These are phyloP conservation scores for Isotomurus palustris DNA, from an alignment of 2,888 invertebrate genomes.

Conservation along the genomic window DNA sequence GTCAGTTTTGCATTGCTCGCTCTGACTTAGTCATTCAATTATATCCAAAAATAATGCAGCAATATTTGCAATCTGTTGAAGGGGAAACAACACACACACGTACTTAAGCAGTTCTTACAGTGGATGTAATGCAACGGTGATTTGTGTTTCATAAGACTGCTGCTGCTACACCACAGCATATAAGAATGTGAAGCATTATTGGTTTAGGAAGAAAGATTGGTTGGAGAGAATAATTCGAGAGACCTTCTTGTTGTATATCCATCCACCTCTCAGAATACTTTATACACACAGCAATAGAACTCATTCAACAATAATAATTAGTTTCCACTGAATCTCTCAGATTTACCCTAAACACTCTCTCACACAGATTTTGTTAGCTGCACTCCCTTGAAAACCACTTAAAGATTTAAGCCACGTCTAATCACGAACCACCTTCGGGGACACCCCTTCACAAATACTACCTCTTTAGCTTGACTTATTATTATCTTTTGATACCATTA, in stretches of 20 bases:
- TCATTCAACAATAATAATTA: not conserved
- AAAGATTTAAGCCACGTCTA: not conserved
- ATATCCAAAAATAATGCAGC: too few relatives aligned
- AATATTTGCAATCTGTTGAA: too few relatives aligned
- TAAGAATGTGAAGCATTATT: too few relatives aligned
- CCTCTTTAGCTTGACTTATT: too few relatives aligned
- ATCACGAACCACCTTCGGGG: not conserved
- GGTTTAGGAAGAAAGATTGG: too few relatives aligned
- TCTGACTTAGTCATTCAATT: slow-evolving; percentile 1
- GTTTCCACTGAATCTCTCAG: not conserved
- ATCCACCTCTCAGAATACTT: not conserved
- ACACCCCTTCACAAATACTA: not conserved
- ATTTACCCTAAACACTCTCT: not conserved
- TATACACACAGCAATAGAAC: not conserved
- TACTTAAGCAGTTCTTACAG: too few relatives aligned
- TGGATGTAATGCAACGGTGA: too few relatives aligned
- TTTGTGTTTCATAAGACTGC: too few relatives aligned
- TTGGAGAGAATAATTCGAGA: too few relatives aligned
- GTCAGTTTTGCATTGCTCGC: too few relatives aligned
- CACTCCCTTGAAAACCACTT: not conserved
- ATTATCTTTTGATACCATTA: not conserved
- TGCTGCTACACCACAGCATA: too few relatives aligned
- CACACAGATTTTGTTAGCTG: not conserved
- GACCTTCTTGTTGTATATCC: not conserved
- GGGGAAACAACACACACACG: too few relatives aligned